phyloP scores from a whole-genome alignment of 2,888 invertebrate species.

The Pherbina coryleti region DNA sequence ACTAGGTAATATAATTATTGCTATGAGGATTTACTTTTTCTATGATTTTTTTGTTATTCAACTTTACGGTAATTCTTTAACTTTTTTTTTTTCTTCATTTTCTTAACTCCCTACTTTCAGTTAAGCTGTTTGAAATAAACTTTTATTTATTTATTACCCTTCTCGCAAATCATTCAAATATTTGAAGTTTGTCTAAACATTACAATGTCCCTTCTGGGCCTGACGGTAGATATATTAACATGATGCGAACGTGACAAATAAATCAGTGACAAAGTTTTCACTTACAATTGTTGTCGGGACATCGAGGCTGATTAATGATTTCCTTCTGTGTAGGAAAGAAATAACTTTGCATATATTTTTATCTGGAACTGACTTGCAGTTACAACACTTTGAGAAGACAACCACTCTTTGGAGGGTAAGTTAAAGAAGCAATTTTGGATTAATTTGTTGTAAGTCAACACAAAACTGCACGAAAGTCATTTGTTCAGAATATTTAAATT shows the following conservation, averaged over 20 bases:
- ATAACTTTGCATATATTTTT: too few species aligned
- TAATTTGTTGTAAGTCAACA: too few species aligned
- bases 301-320: neutral
- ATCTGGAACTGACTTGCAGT: too few species aligned
- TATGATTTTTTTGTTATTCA: too few species aligned
- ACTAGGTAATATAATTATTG: too few species aligned
- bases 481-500: too few species aligned
- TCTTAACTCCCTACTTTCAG: neutral
- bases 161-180: neutral
- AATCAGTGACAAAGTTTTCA: constrained; percentile 14
- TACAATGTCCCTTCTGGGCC: neutral
- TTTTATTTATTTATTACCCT: neutral
- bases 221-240: neutral
- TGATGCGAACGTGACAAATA: constrained; percentile 1
- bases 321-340: neutral
- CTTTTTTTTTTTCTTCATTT: neutral
- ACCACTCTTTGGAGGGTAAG: too few species aligned
- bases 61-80: neutral
- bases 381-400: too few species aligned
- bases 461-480: too few species aligned
- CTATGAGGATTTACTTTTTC: too few species aligned
- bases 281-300: constrained; percentile 6
- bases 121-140: neutral
- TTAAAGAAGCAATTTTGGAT: too few species aligned
- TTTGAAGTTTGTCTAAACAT: neutral